Base-by-base conservation (phyloP, 2,113 vertebrate species). In the Trogon surrucura region DNA sequence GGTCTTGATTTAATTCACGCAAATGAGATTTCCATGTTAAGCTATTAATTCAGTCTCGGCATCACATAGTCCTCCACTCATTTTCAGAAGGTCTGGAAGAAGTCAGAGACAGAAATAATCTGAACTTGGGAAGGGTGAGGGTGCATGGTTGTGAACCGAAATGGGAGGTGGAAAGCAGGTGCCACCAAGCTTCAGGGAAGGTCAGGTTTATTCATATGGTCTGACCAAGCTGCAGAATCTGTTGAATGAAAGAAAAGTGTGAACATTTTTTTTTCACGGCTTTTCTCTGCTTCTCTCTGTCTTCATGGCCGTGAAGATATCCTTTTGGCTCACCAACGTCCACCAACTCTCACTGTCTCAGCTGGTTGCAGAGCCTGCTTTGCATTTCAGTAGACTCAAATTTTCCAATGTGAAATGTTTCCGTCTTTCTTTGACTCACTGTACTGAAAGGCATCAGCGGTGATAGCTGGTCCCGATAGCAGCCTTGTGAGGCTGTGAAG, bases 291-390 rank as follows among this genome's bases (percentile, higher is more conserved):
- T 84, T 90, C 74, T 15, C 30, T 51, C 66, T 95, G 98, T 98
- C 96, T 60, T 58, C 86, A 73, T 0, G 89, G 98, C 38, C 98
- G 98, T 77, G 97, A 97, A 3, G 97, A 98, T 86, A 97, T 97
- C 85, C 96, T 98, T 14, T 98, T 98, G 69, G 80, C 97, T 20
- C 98, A 96, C 10, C 97, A 2, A 98, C 58, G 97, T 96, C 13
- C 97, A 6, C 98, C 97, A 1, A 96, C 96, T 83, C 95, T 98
- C 34, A 89, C 98, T 17, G 87, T 98, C 83, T 98, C 98, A 19
- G 95, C 97, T 88, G 97, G 97, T 93, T 98, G 97, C 3, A 91
- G 98, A 48, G 51, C 22, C 41, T 70, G 23, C 38, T 85, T 66
- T 85, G 19, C 36, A 36, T 91, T 62, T 67, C 61, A 41, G 62